Base-by-base conservation (phyloP, 2,797 vertebrate species). In the Cossypha caffra region DNA sequence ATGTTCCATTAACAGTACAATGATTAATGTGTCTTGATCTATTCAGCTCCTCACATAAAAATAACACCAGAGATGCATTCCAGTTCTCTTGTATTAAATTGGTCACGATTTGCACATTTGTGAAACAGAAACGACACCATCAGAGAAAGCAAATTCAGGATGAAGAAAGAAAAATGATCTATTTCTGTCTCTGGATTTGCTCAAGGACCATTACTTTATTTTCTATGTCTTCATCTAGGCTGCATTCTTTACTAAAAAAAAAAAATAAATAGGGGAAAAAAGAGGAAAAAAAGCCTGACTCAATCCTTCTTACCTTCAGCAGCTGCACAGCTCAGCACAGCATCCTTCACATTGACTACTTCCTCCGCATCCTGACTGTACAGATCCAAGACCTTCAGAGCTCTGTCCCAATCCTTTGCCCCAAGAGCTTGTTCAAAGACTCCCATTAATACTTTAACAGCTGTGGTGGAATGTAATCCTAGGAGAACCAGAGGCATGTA, bases 391-490 rank as follows among this genome's bases (percentile, higher is more conserved):
- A 99, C 75, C 29, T 96, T 97, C 75, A 99, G 97, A 28, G 99
- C 98, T 94, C 98, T 98, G 75, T 91, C 67, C 98, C 99, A 98
- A 33, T 99, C 98, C 81, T 96, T 96, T 33, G 95, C 94, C 18
- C 82, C 73, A 26, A 99, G 97, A 10, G 99, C 98, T 90, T 98
- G 98, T 93, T 99, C 98, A 83, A 99, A 99, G 68, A 98, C 98
- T 59, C 98, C 98, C 0, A 96, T 97, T 55, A 99, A 97, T 54
- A 98, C 86, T 14, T 97, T 97, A 85, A 98, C 96, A 35, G 98
- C 97, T 4, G 62, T 78, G 13, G 96, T 95, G 28, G 98, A 98
- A 96, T 99, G 99, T 29, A 99, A 86, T 47, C 99, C 99, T 16
- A 98, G 97, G 29, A 99, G 98, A 84, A 99, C 95, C 38, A 99